Conservation (phyloP, 2,113 vertebrate species). For the Onychostruthus taczanowskii region DNA sequence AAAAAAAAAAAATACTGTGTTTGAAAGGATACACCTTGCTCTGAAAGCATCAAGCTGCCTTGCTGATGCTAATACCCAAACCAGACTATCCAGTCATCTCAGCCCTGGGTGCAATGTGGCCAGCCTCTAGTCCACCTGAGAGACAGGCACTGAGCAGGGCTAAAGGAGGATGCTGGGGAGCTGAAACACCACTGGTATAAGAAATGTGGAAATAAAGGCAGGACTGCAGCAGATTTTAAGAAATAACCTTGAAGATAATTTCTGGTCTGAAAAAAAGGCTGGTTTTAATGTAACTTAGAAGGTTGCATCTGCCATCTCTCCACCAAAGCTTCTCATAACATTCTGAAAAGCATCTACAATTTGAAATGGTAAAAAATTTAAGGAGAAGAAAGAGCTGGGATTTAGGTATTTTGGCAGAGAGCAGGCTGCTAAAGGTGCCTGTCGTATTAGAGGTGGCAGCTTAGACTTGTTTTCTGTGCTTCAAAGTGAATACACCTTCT, state of each 20-base stretch:
- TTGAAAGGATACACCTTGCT: neutral
- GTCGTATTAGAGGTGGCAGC: neutral
- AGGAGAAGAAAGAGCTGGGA: neutral
- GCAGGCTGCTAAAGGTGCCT: neutral
- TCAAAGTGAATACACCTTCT: neutral
- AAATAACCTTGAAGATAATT: neutral
- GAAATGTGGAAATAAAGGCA: neutral
- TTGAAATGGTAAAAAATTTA: neutral
- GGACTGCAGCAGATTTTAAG: neutral
- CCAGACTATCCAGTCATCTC: neutral
- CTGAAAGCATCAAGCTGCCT: neutral
- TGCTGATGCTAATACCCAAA: neutral
- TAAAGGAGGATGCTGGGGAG: neutral
- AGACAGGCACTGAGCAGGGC: neutral
- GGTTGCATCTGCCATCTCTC: neutral
- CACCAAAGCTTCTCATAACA: neutral
- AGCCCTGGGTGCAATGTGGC: neutral
- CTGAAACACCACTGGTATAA: neutral
- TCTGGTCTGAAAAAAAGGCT: neutral
- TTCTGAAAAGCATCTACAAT: neutral
- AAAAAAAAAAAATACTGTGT: neutral
- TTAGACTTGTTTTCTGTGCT: neutral
- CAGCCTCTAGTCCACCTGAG: neutral
- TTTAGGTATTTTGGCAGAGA: neutral
- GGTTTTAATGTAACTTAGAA: neutral